Conservation (phyloP, 2,888 invertebrate species). For the Agrilus mali region DNA sequence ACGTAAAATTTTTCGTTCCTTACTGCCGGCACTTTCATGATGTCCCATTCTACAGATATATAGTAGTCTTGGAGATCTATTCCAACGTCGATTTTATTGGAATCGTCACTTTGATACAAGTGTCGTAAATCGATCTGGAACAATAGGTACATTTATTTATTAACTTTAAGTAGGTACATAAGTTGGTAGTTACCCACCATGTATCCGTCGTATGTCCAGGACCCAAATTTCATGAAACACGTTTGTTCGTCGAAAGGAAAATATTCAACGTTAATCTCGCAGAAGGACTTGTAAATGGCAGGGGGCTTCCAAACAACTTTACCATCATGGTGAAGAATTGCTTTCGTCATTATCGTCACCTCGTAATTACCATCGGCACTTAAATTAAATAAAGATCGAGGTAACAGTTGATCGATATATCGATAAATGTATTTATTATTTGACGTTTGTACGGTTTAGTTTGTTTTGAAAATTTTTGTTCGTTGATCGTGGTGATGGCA, state of each 20-base stretch:
- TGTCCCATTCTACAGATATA: conserved; percentile 98
- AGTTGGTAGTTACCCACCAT: too few species aligned
- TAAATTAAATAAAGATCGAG: conserved; percentile 16
- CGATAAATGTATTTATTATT: too few species aligned
- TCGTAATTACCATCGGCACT: conserved; percentile 98
- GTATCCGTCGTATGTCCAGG: conserved; percentile 91
- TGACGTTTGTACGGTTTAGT: too few species aligned
- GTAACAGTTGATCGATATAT: too few species aligned
- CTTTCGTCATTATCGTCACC: conserved; percentile 96
- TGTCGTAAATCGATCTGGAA: conserved; percentile 81
- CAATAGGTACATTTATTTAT: background rate
- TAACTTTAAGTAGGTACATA: too few species aligned
- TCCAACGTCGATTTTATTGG: conserved; percentile 77
- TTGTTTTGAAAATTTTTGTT: too few species aligned
- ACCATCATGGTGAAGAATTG: conserved; percentile 84
- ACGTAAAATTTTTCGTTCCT: conserved; percentile 89
- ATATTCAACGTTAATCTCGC: conserved; percentile 89
- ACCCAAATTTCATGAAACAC: conserved; percentile 91
- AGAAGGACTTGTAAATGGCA: conserved; percentile 96
- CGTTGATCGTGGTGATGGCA: too few species aligned
- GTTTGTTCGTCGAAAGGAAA: conserved; percentile 93
- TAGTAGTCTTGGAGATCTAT: conserved; percentile 90
- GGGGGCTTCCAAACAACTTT: conserved; percentile 96
- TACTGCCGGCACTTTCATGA: conserved; percentile 82
- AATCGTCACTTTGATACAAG: conserved; percentile 74